Conservation (phyloP, 2,888 invertebrate genomes). For the Periphyllus acericola region DNA sequence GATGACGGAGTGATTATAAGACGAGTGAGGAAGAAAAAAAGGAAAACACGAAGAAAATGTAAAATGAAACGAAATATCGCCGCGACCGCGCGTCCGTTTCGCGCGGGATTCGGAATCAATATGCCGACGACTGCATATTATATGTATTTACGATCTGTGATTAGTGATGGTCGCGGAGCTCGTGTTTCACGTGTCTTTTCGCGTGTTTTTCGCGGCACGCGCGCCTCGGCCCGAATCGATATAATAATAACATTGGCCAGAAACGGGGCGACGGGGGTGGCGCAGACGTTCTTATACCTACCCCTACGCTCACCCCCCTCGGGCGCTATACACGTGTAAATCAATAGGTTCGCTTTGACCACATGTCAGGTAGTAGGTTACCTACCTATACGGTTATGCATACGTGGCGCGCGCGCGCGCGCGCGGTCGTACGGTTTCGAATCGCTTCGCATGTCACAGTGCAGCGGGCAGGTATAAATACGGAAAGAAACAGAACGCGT, state of each 20-base stretch:
- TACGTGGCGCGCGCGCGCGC: too few relatives aligned
- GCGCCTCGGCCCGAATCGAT: background rate
- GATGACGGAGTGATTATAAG: constrained; percentile 23
- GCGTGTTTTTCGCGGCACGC: background rate
- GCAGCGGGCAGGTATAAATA: background rate
- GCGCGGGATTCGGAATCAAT: background rate
- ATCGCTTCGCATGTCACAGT: background rate
- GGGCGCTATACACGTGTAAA: constrained; percentile 29
- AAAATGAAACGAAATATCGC: background rate
- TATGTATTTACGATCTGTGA: too few relatives aligned
- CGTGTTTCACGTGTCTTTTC: background rate
- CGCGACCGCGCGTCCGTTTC: background rate
- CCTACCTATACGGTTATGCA: too few relatives aligned
- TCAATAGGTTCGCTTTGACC: constrained; percentile 49
- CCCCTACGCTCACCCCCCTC: background rate
- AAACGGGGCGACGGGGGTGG: background rate
- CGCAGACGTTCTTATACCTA: background rate
- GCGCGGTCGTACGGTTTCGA: constrained; percentile 20
- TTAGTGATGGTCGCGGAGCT: too few relatives aligned
- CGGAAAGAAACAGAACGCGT: background rate
- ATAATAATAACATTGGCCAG: background rate
- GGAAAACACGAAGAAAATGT: too few relatives aligned
- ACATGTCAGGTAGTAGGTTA: constrained; percentile 42
- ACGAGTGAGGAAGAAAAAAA: background rate
- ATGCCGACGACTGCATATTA: background rate